Percentiles rank a stretch among this genome's conserved stretches.
Evolutionary conservation across 2,888 invertebrate species (phyloP).

Genomic region (Pristionchus entomophagus): DNA sequence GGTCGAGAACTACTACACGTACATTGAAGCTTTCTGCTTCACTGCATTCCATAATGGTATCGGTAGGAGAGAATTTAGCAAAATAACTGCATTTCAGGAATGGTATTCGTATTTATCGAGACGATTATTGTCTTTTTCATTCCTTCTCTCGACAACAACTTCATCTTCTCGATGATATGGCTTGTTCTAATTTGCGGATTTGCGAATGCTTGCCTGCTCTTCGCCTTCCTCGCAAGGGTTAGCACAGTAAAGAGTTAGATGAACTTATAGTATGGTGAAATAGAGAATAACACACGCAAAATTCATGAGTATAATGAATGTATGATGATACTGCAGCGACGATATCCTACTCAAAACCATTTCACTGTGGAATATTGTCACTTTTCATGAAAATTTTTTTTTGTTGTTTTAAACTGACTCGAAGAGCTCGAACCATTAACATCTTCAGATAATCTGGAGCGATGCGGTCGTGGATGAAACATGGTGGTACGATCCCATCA

Average conservation of each 20-base stretch:
- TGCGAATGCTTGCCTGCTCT: not conserved
- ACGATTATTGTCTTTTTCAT: not conserved
- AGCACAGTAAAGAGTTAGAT: too few species aligned
- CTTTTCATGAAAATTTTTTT: too few species aligned
- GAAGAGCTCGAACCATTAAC: not conserved
- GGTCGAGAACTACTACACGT: not conserved
- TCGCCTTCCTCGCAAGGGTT: not conserved
- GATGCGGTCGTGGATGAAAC: too few species aligned
- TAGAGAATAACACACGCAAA: too few species aligned
- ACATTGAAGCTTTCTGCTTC: conserved; percentile 27
- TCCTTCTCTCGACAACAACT: not conserved
- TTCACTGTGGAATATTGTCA: too few species aligned
- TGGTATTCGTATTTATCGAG: conserved; percentile 40
- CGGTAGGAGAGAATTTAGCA: too few species aligned
- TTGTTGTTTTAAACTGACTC: not conserved
- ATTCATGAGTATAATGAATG: too few species aligned
- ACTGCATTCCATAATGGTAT: conserved; percentile 23
- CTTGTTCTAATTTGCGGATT: not conserved
- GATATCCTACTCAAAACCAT: too few species aligned
- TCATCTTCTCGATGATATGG: not conserved
- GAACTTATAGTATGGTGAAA: too few species aligned
- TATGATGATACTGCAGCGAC: too few species aligned
- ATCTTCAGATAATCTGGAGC: not conserved
- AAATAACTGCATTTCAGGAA: not conserved
- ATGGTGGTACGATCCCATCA: too few species aligned